A percentile compares a stretch with the other conserved stretches of the same genome.
These are phyloP conservation scores for Piscicola geometra DNA, from an alignment of 2,888 invertebrate species.

Conservation along the genomic window DNA sequence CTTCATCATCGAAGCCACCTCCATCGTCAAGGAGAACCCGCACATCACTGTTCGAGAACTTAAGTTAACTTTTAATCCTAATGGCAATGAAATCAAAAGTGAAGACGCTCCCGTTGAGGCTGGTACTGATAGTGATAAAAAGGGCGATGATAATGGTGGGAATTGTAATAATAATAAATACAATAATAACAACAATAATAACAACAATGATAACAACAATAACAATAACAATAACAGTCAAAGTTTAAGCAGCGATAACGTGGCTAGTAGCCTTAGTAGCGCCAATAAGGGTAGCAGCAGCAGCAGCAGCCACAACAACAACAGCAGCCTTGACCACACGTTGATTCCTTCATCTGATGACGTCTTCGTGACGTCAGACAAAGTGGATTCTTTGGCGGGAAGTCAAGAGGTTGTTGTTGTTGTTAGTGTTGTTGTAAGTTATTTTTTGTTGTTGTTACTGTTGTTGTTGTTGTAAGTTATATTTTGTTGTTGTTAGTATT, in stretches of 20 bases:
- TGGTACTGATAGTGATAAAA: too few relatives aligned
- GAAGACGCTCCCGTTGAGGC: background rate
- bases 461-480: background rate
- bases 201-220: too few relatives aligned
- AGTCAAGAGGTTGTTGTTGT: slow-evolving; percentile 7
- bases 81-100: background rate
- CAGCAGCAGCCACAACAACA: too few relatives aligned
- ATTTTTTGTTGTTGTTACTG: background rate
- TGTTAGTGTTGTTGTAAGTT: background rate
- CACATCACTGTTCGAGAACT: slow-evolving; percentile 42
- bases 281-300: background rate
- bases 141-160: too few relatives aligned
- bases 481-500: too few relatives aligned
- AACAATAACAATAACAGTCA: too few relatives aligned
- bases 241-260: background rate
- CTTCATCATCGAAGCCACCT: slow-evolving; percentile 42
- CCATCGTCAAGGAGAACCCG: slow-evolving; percentile 38
- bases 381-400: too few relatives aligned
- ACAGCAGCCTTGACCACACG: too few relatives aligned
- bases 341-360: too few relatives aligned
- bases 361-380: too few relatives aligned
- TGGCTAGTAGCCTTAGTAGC: background rate
- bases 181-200: too few relatives aligned
- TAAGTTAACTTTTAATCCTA: slow-evolving; percentile 35
- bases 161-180: too few relatives aligned